Base-by-base conservation (phyloP, 2,797 vertebrate species). In the Eurystomus glaucurus region DNA sequence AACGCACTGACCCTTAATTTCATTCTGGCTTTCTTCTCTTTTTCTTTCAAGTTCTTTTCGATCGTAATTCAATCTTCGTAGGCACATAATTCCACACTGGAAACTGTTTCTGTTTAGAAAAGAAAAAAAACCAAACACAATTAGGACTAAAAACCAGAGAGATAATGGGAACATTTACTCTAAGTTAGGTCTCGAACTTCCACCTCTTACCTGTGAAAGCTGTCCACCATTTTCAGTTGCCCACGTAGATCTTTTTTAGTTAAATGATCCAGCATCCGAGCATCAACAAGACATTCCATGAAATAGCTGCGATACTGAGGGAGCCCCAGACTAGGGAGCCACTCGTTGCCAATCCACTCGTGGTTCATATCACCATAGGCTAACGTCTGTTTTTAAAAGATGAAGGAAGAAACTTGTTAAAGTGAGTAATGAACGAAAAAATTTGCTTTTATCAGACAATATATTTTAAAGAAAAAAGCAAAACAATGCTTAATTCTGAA, bases 281-380 rank as follows among this genome's bases (percentile, higher is more conserved):
- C 99, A 37, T 99, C 99, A 65, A 99, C 99, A 61, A 99, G 99
- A 84, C 99, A 99, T 96, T 99, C 99, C 99, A 99, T 99, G 98
- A 99, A 99, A 94, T 99, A 99, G 95, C 99, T 99, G 65, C 99
- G 99, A 95, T 99, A 99, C 98, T 99, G 99, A 0, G 99, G 99
- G 64, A 99, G 95, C 14, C 99, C 99, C 91, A 99, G 98, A 71
- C 99, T 99, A 25, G 99, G 99, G 72, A 99, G 98, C 99, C 99
- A 99, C 96, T 99, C 99, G 0, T 99, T 99, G 65, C 99, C 99
- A 2, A 99, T 99, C 99, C 99, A 99, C 98, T 99, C 99, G 1
- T 99, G 99, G 98, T 99, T 99, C 99, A 99, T 99, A 96, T 99
- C 99, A 29, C 99, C 99, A 1, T 99, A 99, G 0, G 99, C 99